Evolutionary conservation across 1,140 invertebrate species (phyloP), one percentile per base, ranked within the genome.

Genomic region (Drosophila teissieri): DNA sequence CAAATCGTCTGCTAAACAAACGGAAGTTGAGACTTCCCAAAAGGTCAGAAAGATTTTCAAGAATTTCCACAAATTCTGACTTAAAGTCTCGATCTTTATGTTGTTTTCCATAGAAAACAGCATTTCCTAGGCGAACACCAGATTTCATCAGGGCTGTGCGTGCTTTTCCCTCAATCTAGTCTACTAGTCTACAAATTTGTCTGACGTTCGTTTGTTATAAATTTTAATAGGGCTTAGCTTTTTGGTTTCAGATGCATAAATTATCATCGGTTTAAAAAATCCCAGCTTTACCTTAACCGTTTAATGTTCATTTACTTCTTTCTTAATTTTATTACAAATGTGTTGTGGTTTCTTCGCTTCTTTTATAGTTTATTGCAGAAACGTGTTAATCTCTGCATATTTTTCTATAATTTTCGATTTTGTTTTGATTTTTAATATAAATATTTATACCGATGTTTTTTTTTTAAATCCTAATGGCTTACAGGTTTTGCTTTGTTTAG

Each of bases 341-440:
- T 39, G 4, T 51, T 54, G 37, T 0, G 7, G 31, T 42, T 37
- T 49, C 15, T 10, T 19, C 34, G n/a, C 12, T n/a, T 7, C 34
- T 58, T 73, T 55, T 45, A 53, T 64, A 48, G 72, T 49, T 75
- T 75, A 75, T 75, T 67, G 72, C 72, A 51, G 31, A 75, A 75
- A 75, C 73, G 73, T 75, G 73, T 52, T 75, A 52, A 52, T 56
- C 39, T 15, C 11, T 53, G 73, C 53, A 53, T 65, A 74, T 55
- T 31, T 83, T 73, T 36, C 57, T 52, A 51, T 37, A 65, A 37
- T 56, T 74, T 48, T 39, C 10, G 45, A 45, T 34, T 77, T 58
- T 67, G 45, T 58, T 44, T 40, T 64, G 34, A 8, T 64, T 58
- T 70, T 48, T 36, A 70, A 49, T 48, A 70, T 70, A 40, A 70